Base-by-base conservation (phyloP, 2,888 invertebrate genomes). In the Spatulosminthurus flaviceps region DNA sequence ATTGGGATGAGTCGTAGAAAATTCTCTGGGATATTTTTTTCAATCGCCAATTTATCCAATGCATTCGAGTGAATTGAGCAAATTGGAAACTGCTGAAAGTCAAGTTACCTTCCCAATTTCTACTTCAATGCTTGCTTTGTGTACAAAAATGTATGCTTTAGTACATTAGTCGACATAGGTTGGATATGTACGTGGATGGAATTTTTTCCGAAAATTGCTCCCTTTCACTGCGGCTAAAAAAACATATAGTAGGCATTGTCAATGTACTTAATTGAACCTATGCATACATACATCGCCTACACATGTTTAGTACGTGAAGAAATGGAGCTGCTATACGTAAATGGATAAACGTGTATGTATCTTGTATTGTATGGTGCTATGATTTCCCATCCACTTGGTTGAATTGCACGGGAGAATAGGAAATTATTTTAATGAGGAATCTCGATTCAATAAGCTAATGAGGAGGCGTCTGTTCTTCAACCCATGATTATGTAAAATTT, bases 381-480 rank as follows among this genome's bases (percentile, higher is more conserved):
- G 51, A 5, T 51, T 51, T 51, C 16, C 51, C 16, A 11, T 51
- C n/a, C 51, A 19, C 9, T 13, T n/a, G 2, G 51, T 16, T n/a
- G 51, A 19, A 19, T 51, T 51, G n/a, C 19, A 51, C 16, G n/a
- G 9, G 5, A 51, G 19, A n/a, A 13, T 16, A 51, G 51, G 16
- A 51, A 51, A 51, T 51, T 51, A 19, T 51, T 51, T 51, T 51
- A 51, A 51, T 51, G 51, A 51, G 51, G 51, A 51, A 51, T 51
- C 51, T 11, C n/a, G 51, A 51, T 51, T 51, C 51, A 51, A 51
- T 51, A 51, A 51, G 51, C n/a, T 51, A 51, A 51, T 51, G 51
- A 51, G 51, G 16, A 51, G 51, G 2, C 2, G 16, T 7, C n/a
- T 51, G 51, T 5, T 2, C 34, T 34, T 34, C 34, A 34, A 9